These are phyloP conservation scores for Hypercompe scribonia DNA, from an alignment of 2,888 invertebrate genomes.

Conservation along the genomic window DNA sequence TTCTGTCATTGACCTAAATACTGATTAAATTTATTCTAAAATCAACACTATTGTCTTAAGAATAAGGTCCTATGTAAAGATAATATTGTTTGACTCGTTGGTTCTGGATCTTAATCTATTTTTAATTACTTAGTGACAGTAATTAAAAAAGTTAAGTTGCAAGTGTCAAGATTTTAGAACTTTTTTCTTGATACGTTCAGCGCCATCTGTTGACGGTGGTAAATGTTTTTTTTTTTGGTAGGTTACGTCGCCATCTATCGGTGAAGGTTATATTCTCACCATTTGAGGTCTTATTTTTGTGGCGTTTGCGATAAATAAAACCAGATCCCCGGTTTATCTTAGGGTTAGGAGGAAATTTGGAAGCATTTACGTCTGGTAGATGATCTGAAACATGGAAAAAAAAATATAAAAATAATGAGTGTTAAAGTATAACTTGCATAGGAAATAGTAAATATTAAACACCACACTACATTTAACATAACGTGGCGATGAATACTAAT, in stretches of 20 bases:
- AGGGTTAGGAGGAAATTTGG: too few relatives aligned
- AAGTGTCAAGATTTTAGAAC: background rate
- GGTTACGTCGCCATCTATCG: background rate
- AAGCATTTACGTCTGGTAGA: background rate
- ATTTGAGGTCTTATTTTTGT: too few relatives aligned
- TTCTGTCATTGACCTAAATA: slow-evolving; percentile 45
- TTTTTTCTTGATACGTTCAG: background rate
- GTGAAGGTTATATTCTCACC: background rate
- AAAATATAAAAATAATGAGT: background rate
- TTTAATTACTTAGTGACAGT: background rate
- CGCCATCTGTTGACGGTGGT: background rate
- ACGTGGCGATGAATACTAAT: background rate
- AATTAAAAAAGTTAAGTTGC: background rate
- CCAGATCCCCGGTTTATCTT: too few relatives aligned
- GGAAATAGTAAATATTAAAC: background rate
- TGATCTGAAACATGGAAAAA: background rate
- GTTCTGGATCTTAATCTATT: background rate
- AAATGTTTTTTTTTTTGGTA: background rate
- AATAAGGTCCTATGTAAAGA: background rate
- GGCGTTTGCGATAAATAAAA: too few relatives aligned
- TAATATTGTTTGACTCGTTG: background rate
- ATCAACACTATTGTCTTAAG: background rate
- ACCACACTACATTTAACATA: background rate
- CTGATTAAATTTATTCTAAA: slow-evolving; percentile 6
- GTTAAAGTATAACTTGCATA: background rate